Percentiles rank a stretch among this genome's conserved stretches.
These are phyloP conservation scores for Selene dorsalis DNA, from an alignment of 2,797 vertebrate species.

Conservation along the genomic window DNA sequence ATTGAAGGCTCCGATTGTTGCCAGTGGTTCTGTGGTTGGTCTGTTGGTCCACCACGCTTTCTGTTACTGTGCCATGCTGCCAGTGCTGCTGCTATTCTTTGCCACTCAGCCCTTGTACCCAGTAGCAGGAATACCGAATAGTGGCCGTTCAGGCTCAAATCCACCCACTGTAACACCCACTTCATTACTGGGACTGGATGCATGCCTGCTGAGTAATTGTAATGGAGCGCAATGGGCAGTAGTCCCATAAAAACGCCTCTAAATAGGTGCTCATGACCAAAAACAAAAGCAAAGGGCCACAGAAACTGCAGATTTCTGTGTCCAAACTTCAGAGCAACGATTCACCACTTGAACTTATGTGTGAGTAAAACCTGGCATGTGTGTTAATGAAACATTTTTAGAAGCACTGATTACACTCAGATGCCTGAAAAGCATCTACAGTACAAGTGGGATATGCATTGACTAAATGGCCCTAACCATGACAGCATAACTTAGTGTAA, in stretches of 20 bases:
- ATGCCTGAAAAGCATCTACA: conserved; percentile 51
- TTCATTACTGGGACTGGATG: conserved; percentile 82
- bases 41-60: conserved; percentile 65
- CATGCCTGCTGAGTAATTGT: conserved; percentile 86
- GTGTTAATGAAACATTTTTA: conserved; percentile 57
- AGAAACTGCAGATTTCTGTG: conserved; percentile 76
- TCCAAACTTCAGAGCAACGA: conserved; percentile 76
- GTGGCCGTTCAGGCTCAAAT: conserved; percentile 81
- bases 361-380: conserved; percentile 63
- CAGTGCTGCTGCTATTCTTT: conserved; percentile 73
- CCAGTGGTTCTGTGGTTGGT: conserved; percentile 64
- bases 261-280: conserved; percentile 82
- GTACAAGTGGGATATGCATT: conserved; percentile 45
- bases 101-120: conserved; percentile 78
- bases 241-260: conserved; percentile 80
- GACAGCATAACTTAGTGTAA: conserved; percentile 26
- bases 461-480: conserved; percentile 31
- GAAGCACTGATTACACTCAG: conserved; percentile 61
- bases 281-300: conserved; percentile 82
- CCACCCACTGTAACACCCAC: conserved; percentile 85
- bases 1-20: conserved; percentile 69
- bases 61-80: conserved; percentile 66
- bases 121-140: conserved; percentile 79
- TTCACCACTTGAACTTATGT: conserved; percentile 70
- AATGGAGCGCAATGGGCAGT: conserved; percentile 82